Evolutionary conservation across 2,797 vertebrate species (phyloP).

Genomic region (Chloroceryle inda): DNA sequence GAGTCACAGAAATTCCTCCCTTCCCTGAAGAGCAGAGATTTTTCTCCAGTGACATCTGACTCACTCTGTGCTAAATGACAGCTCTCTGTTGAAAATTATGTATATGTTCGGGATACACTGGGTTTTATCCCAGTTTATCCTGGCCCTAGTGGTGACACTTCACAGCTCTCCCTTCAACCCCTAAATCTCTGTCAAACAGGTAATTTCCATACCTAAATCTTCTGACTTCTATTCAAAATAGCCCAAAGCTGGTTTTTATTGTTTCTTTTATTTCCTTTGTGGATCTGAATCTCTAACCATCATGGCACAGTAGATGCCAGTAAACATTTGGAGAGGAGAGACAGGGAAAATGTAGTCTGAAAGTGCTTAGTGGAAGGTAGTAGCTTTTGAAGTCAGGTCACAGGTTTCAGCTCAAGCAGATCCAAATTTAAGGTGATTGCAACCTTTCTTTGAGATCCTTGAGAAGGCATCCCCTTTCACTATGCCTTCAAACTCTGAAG

Average conservation of each 20-base stretch:
- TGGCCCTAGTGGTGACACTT: not conserved
- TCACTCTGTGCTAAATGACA: not conserved
- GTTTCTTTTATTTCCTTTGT: not conserved
- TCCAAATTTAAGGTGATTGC: not conserved
- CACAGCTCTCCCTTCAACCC: not conserved
- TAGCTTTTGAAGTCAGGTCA: not conserved
- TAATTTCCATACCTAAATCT: not conserved
- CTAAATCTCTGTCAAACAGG: not conserved
- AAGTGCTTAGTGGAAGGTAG: not conserved
- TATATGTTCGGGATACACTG: not conserved
- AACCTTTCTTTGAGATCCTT: not conserved
- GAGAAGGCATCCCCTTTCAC: not conserved
- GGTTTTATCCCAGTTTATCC: not conserved
- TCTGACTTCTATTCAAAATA: not conserved
- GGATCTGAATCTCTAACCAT: not conserved
- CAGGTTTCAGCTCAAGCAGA: not conserved
- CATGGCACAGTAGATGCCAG: not conserved
- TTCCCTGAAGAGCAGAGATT: not conserved
- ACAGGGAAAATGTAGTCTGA: not conserved
- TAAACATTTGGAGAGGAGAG: not conserved
- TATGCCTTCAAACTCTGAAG: not conserved
- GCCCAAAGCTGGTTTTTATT: not conserved
- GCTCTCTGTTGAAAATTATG: not conserved
- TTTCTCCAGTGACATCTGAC: constrained; percentile 19
- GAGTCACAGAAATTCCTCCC: constrained; percentile 32